A percentile compares a stretch with the other conserved stretches of the same genome.
Evolutionary conservation across 2,888 invertebrate species (phyloP).

Genomic region (Mellilla xanthometata): DNA sequence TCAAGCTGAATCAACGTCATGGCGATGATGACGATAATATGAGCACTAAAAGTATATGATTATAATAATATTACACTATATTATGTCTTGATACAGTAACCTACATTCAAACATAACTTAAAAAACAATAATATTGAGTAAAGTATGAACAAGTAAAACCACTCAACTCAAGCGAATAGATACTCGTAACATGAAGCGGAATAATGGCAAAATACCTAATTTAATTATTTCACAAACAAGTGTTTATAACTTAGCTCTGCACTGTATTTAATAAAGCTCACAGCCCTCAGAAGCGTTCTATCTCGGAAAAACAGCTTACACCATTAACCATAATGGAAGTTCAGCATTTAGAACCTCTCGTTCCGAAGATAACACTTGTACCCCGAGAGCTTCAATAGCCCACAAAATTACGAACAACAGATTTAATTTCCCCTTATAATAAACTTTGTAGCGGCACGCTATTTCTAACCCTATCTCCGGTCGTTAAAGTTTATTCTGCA

Average conservation of each 20-base stretch:
- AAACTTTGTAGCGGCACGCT: conserved; percentile 27
- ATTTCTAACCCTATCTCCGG: conserved; percentile 31
- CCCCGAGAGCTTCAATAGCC: conserved; percentile 39
- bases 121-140: too few species aligned
- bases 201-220: neutral
- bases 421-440: conserved; percentile 59
- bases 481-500: conserved; percentile 31
- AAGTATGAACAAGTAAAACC: too few species aligned
- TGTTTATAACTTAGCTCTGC: neutral
- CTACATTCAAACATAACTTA: too few species aligned
- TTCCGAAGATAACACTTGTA: conserved; percentile 39
- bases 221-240: neutral
- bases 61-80: too few species aligned
- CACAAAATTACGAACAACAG: conserved; percentile 52
- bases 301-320: conserved; percentile 22
- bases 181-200: too few species aligned
- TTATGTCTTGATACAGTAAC: too few species aligned
- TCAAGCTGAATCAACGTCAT: too few species aligned
- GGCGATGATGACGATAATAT: too few species aligned
- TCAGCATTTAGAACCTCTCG: conserved; percentile 35
- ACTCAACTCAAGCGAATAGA: too few species aligned
- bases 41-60: too few species aligned
- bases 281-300: conserved; percentile 14
- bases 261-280: conserved; percentile 7
- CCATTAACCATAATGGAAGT: conserved; percentile 31